Base-by-base conservation (phyloP, 2,888 invertebrate genomes). In the Zaprionus bogoriensis region DNA sequence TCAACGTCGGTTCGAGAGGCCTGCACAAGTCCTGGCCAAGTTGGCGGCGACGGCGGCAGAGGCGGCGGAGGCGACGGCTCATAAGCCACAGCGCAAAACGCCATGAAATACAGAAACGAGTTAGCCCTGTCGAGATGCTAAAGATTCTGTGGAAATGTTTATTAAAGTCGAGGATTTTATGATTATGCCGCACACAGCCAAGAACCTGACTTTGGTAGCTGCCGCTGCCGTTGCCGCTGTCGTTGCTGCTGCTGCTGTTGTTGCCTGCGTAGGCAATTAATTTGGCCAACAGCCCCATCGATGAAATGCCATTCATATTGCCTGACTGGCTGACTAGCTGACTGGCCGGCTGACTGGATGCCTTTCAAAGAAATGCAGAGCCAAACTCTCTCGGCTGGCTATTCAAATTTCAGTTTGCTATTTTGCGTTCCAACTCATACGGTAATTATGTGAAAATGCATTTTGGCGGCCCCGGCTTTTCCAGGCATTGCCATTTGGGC, bases 241-340 rank as follows among this genome's bases (percentile, higher is more conserved):
- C 4, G 22, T 12, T n/a, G 59, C 50, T 12, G 20, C 46, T 38
- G 53, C 53, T 62, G 51, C 54, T 27, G 27, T 27, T 27, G 10
- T 3, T 27, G 63, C 64, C 79, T 85, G 83, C 84, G 86, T 86
- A 67, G 86, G 80, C 80, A 85, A 84, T 87, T 87, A 84, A 81
- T 77, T 87, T 81, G 68, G 67, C 67, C 76, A 85, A 67, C 65
- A 69, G 64, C 64, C 69, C 63, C 80, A 73, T 75, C 87, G 87
- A 83, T 85, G 87, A 86, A 86, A 87, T 86, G 85, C 84, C 85
- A 85, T 83, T 81, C 87, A 87, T 87, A 87, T 78, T 45, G 66
- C 60, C 67, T 62, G 62, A 42, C 58, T 53, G 42, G 5, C 65
- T 36, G 61, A 4, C 68, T 47, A 2, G 7, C 48, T 28, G 32